Evolutionary conservation across 2,113 vertebrate genomes (phyloP).

Genomic region (Microtus montanus): DNA sequence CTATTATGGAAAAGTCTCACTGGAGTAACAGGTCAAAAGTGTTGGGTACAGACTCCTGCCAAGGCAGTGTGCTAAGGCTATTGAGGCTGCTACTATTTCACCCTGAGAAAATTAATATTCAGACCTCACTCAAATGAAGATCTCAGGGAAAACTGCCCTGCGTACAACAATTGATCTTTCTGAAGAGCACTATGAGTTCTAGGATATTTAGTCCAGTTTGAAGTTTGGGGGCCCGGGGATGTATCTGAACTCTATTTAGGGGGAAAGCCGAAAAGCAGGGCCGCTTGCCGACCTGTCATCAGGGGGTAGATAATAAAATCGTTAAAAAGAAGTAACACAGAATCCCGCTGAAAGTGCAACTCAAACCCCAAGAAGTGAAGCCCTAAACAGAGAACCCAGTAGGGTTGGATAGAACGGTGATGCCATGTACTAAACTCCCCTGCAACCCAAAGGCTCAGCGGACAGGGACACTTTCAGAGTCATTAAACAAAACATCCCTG

Average conservation of each 20-base stretch:
- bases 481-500: neutral
- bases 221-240: slow-evolving; percentile 39
- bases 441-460: neutral
- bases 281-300: slow-evolving; percentile 37
- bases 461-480: neutral
- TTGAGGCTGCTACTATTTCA: slow-evolving; percentile 7
- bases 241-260: slow-evolving; percentile 51
- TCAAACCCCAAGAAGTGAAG: neutral
- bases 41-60: neutral
- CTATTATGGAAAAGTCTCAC: slow-evolving; percentile 12
- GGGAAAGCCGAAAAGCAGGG: slow-evolving; percentile 27
- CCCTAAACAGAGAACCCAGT: neutral
- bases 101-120: slow-evolving; percentile 66
- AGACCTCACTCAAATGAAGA: slow-evolving; percentile 64
- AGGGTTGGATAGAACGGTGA: neutral
- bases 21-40: slow-evolving; percentile 51
- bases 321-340: slow-evolving; percentile 39
- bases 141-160: slow-evolving; percentile 17
- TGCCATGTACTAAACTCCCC: neutral
- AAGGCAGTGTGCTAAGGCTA: neutral
- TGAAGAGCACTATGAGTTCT: slow-evolving; percentile 49
- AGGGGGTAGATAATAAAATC: slow-evolving; percentile 50
- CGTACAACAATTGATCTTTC: slow-evolving; percentile 68
- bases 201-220: slow-evolving; percentile 60
- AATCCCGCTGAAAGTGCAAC: neutral